Conservation (phyloP, 2,888 invertebrate species). For the Sarcophaga carnaria region DNA sequence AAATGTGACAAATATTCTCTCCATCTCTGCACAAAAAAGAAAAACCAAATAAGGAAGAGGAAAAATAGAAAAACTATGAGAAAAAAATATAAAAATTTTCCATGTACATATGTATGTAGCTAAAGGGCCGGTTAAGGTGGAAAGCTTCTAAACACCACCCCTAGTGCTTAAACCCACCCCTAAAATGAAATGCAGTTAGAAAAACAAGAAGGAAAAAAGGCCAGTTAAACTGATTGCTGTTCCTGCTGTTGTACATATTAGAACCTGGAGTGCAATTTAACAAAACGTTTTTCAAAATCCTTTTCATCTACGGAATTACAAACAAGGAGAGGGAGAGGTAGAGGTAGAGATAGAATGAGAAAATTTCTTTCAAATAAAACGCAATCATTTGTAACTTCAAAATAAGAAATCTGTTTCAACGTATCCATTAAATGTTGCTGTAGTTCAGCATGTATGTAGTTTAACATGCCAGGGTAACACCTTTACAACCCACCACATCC, state of each 20-base stretch:
- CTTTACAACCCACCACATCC: neutral
- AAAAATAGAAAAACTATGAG: neutral
- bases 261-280: constrained; percentile 31
- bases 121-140: neutral
- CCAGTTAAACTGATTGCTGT: neutral
- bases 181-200: constrained; percentile 10
- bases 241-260: neutral
- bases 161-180: constrained; percentile 11
- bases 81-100: neutral
- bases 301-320: neutral
- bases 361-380: neutral
- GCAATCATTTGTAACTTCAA: neutral
- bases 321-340: neutral
- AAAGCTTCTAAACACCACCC: constrained; percentile 10
- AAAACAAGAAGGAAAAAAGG: neutral
- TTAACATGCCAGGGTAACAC: constrained; percentile 42
- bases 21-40: neutral
- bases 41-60: neutral
- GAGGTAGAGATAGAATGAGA: neutral
- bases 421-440: neutral
- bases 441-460: neutral
- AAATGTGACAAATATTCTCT: constrained; percentile 51
- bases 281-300: constrained; percentile 33
- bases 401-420: neutral
- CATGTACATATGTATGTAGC: too few relatives aligned